Evolutionary conservation across 2,888 invertebrate species (phyloP).

Genomic region (Pollenia labialis): DNA sequence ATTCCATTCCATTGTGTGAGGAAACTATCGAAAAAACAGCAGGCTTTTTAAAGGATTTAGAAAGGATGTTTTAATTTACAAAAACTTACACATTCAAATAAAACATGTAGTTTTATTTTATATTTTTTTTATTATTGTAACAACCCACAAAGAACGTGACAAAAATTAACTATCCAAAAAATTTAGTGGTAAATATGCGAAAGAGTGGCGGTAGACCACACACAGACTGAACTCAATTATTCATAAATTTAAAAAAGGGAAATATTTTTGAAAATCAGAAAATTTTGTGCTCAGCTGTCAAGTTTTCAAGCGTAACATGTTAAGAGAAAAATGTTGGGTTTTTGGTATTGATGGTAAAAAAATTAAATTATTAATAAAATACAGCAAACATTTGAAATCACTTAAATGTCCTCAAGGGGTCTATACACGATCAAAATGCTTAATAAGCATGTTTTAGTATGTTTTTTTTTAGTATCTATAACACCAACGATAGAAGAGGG

Average conservation of each 20-base stretch:
- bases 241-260: neutral
- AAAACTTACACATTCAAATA: constrained; percentile 14
- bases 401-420: too few species aligned
- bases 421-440: too few species aligned
- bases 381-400: too few species aligned
- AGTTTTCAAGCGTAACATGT: too few species aligned
- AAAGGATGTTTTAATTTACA: constrained; percentile 28
- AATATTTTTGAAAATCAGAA: neutral
- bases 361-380: too few species aligned
- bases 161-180: neutral
- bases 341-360: too few species aligned
- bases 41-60: neutral
- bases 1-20: neutral
- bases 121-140: neutral
- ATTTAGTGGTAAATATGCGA: neutral
- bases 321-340: too few species aligned
- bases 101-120: neutral
- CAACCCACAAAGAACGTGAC: constrained; percentile 34
- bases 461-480: too few species aligned
- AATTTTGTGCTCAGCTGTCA: too few species aligned
- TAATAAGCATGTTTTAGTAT: too few species aligned
- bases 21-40: constrained; percentile 10
- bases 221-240: constrained; percentile 15
- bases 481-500: too few species aligned
- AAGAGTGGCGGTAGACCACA: neutral